Conservation (phyloP, 2,888 invertebrate genomes). For the Apeira syringaria region DNA sequence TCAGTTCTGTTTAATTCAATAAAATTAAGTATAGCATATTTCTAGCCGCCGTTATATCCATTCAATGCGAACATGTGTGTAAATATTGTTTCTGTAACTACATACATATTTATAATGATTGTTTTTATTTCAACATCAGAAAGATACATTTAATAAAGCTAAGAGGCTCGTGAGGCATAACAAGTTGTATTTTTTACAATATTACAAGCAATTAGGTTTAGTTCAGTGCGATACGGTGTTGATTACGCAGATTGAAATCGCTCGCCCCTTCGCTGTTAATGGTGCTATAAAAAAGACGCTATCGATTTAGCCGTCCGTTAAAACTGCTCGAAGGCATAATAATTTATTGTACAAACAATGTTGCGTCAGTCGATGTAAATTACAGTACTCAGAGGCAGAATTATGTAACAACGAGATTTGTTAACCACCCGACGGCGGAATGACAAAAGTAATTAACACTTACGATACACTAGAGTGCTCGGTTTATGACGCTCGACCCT, state of each 20-base stretch:
- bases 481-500: conserved; percentile 69
- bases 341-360: conserved; percentile 77
- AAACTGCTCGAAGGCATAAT: conserved; percentile 72
- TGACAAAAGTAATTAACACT: conserved; percentile 81
- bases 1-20: not conserved
- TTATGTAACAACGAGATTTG: conserved; percentile 73
- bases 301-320: conserved; percentile 76
- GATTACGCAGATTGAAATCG: conserved; percentile 79
- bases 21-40: not conserved
- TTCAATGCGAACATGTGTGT: conserved; percentile 8
- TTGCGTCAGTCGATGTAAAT: conserved; percentile 70
- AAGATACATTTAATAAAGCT: conserved; percentile 1
- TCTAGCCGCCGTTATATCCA: conserved; percentile 1
- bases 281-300: conserved; percentile 79
- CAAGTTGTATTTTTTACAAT: conserved; percentile 41
- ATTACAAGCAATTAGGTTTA: conserved; percentile 57
- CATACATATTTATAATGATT: not conserved
- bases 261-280: conserved; percentile 74
- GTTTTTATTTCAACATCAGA: conserved; percentile 4
- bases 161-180: not conserved
- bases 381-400: conserved; percentile 63
- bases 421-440: conserved; percentile 67
- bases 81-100: conserved; percentile 5
- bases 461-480: conserved; percentile 70
- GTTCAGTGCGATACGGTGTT: conserved; percentile 57